Percentiles rank a stretch among this genome's conserved stretches.
Conservation (phyloP, 2,797 vertebrate species). For the Mus caroli region DNA sequence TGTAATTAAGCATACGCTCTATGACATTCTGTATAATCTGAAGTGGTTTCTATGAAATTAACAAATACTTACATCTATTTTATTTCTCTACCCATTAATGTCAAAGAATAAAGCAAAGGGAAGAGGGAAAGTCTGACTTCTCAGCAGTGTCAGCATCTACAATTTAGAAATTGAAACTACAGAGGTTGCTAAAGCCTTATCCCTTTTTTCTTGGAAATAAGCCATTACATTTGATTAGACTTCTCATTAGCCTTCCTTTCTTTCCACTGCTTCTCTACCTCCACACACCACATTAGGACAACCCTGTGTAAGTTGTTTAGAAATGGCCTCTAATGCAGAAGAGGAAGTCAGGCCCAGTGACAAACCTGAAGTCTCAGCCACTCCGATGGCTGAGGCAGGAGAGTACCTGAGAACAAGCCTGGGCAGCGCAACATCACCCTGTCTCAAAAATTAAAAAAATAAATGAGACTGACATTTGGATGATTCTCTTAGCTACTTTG, state of each 20-base stretch:
- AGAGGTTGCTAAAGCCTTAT: conserved; percentile 81
- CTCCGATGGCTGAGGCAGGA: not conserved
- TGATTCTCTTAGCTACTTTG: conserved; percentile 39
- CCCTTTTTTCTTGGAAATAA: conserved; percentile 82
- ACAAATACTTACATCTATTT: conserved; percentile 78
- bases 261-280: not conserved
- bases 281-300: conserved; percentile 65
- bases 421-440: no score
- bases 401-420: not conserved
- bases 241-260: conserved; percentile 76
- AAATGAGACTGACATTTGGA: not conserved
- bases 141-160: conserved; percentile 54
- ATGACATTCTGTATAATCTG: conserved; percentile 79
- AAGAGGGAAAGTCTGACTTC: conserved; percentile 40
- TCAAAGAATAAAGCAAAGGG: conserved; percentile 67
- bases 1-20: conserved; percentile 84
- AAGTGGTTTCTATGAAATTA: conserved; percentile 79
- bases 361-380: not conserved
- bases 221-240: conserved; percentile 85
- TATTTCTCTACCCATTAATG: conserved; percentile 78
- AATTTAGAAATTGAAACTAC: conserved; percentile 83
- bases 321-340: conserved; percentile 66
- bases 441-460: not conserved
- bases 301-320: conserved; percentile 68
- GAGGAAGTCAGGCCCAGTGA: conserved; percentile 9